Evolutionary conservation across 2,888 invertebrate species (phyloP), one percentile per base, ranked within the genome.

Genomic region (Apotomis betuletana): DNA sequence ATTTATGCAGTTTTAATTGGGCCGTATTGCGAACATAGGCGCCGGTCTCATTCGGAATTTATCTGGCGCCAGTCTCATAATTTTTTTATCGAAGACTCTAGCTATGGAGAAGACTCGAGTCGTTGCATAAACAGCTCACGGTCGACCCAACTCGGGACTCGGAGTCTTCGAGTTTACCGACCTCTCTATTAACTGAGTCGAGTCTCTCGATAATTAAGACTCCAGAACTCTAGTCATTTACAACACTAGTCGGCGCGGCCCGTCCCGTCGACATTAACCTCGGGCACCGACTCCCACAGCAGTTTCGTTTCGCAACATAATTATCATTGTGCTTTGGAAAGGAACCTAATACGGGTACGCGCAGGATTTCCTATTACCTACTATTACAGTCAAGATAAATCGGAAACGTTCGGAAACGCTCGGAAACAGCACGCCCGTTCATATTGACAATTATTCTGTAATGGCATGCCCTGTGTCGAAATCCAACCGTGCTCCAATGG

Each of bases 261-360:
- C 76, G 77, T 74, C 74, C 75, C 70, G 75, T 73, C 80, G 85
- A 82, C 82, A 83, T 81, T 85, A 85, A 87, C 86, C 87, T 87
- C 84, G 81, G 76, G 69, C 75, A 73, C 70, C 76, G 74, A 85
- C 87, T 83, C 83, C 85, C 80, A 84, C 82, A 79, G 77, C 75
- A 74, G 74, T 75, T 76, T 59, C 77, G 82, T 90, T 89, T 90
- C 87, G 86, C 85, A 91, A 91, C 79, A 77, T 79, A 85, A 89
- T 89, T 88, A 90, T 85, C 87, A 88, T 87, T 85, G 84, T 85
- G 76, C 84, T 87, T 88, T 90, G 87, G 89, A 89, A 89, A 87
- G 86, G 87, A 78, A 81, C 83, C 83, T 81, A 82, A 85, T 85
- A 84, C 80, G 79, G 83, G 77, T 81, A 71, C 73, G 75, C 77